Evolutionary conservation across 2,797 vertebrate genomes (phyloP).

Genomic region (Psittacula derbiana): DNA sequence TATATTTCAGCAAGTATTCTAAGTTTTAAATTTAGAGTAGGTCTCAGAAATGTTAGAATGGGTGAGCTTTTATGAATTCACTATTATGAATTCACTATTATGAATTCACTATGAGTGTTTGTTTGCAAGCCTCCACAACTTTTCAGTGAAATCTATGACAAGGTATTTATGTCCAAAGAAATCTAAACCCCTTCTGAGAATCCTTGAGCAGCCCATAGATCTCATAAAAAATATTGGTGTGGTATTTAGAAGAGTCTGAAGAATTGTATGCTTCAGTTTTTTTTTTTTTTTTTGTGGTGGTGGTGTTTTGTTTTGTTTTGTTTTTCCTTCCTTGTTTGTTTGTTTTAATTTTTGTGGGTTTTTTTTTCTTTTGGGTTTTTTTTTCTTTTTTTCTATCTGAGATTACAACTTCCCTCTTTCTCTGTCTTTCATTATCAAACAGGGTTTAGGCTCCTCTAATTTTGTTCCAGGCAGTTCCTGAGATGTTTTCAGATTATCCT

Average conservation of each 20-base stretch:
- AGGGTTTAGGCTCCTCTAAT: neutral
- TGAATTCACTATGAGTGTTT: constrained; percentile 45
- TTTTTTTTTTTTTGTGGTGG: neutral
- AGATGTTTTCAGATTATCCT: neutral
- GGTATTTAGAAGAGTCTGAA: constrained; percentile 5
- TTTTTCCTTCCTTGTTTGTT: neutral
- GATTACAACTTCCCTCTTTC: neutral
- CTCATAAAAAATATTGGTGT: constrained; percentile 41
- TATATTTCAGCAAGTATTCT: neutral
- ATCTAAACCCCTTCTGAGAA: constrained; percentile 55
- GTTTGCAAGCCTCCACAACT: constrained; percentile 18
- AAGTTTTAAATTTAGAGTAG: neutral
- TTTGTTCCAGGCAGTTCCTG: neutral
- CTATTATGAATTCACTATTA: constrained; percentile 42
- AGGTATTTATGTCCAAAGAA: constrained; percentile 33
- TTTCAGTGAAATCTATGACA: constrained; percentile 48
- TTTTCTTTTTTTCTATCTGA: accelerated
- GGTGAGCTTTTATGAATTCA: constrained; percentile 50
- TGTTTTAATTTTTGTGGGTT: neutral
- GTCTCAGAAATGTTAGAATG: constrained; percentile 11
- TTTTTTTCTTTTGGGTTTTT: too few relatives aligned
- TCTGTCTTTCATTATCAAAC: constrained; percentile 9
- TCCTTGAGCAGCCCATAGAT: constrained; percentile 16
- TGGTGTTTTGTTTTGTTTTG: neutral
- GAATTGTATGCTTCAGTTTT: constrained; percentile 10